Base-by-base conservation (phyloP, 2,888 invertebrate species). In the Cyrtodaria siliqua region DNA sequence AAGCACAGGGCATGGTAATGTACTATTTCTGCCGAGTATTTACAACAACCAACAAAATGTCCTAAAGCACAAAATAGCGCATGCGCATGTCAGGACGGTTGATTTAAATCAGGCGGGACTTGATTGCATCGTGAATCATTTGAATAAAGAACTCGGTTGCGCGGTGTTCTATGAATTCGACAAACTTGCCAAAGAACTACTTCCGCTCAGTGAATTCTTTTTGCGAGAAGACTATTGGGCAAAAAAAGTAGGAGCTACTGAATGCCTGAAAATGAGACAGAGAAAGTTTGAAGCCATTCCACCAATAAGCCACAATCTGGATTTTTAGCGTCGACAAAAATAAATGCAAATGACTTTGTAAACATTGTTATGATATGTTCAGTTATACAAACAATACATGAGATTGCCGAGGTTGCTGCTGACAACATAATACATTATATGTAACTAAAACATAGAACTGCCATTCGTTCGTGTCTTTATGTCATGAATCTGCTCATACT, bases 81-180 rank as follows among this genome's bases (percentile, higher is more conserved):
- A 44, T 1, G 23, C 29, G 1, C n/a, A 16, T 16, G 49, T 49
- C 23, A 44, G 56, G 12, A 33, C 29, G 1, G 16, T 69, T 26
- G 23, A 47, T 2, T 40, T 69, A 20, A 75, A 62, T 50, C 23
- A 57, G 14, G 38, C 40, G 6, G 74, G 60, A 2, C 27, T 75
- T 2, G 64, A 59, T 18, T 55, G 64, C 12, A 12, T 75, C 16
- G 52, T 53, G 14, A 52, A 75, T 44, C 74, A 75, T 33, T 27
- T 75, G 16, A 40, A 69, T 1, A 64, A 69, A n/a, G 74, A 75
- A 1, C 33, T 75, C 9, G 60, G 74, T 2, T 53, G 64, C 26
- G 52, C 74, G 12, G 33, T 59, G n/a, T 27, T 49, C 33, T 75
- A 75, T 33, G 60, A 60, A 33, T 75, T 75, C 24, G 27, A 53